Conservation (phyloP, 2,888 invertebrate genomes). For the Lasioglossum pauxillum region DNA sequence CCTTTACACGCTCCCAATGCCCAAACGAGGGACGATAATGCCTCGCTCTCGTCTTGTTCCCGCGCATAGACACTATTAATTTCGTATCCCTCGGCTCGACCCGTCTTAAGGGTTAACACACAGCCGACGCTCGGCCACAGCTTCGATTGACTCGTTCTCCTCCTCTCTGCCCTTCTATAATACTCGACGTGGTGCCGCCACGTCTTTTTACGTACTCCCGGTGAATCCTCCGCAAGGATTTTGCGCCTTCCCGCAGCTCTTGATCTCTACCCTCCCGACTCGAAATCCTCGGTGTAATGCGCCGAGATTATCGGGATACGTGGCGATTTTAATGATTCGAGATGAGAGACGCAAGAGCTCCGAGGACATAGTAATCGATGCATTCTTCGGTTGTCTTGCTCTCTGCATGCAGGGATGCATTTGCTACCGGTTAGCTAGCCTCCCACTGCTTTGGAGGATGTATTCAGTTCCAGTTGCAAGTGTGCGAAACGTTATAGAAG, state of each 20-base stretch:
- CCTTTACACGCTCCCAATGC: conserved; percentile 82
- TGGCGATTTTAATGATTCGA: background rate
- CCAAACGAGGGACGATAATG: conserved; percentile 83
- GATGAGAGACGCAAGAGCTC: background rate
- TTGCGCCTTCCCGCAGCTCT: background rate
- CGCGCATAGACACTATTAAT: conserved; percentile 83
- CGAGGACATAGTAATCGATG: background rate
- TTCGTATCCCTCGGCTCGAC: conserved; percentile 75
- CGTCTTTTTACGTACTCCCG: conserved; percentile 27
- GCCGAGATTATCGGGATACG: background rate
- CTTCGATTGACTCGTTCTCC: conserved; percentile 67
- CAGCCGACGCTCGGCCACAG: conserved; percentile 4
- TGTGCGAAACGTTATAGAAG: background rate
- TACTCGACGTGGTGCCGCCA: background rate
- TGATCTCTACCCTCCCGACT: background rate
- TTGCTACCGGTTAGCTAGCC: background rate
- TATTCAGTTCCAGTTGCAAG: too few relatives aligned
- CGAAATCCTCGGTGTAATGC: background rate
- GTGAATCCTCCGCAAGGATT: background rate
- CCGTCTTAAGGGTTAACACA: conserved; percentile 47
- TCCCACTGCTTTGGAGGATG: background rate
- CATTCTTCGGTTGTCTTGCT: background rate
- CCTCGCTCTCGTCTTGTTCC: conserved; percentile 77
- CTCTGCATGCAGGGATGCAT: background rate
- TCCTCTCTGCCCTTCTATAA: background rate